A percentile compares a stretch with the other conserved stretches of the same genome.
Conservation (phyloP, 2,888 invertebrate species). For the Drosophila rubida region DNA sequence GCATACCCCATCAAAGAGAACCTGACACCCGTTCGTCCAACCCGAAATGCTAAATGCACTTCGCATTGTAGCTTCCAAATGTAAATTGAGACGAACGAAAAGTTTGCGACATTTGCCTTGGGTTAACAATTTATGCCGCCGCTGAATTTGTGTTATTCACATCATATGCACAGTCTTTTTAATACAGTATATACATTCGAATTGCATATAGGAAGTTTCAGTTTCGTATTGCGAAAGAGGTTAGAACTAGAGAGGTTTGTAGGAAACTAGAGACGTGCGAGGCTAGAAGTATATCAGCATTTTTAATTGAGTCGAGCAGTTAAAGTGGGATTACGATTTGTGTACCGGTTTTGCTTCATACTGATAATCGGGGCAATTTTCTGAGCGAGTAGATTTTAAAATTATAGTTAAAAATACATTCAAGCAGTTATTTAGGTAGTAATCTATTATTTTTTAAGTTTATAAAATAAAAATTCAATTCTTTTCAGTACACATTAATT, state of each 20-base stretch:
- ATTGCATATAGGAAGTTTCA: conserved; percentile 29
- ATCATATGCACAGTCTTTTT: conserved; percentile 24
- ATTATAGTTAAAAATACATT: not conserved
- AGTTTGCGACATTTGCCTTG: conserved; percentile 54
- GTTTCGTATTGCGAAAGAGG: conserved; percentile 12
- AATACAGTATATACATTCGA: conserved; percentile 3
- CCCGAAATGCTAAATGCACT: conserved; percentile 34
- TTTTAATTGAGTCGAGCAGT: conserved; percentile 2
- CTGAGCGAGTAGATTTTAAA: not conserved
- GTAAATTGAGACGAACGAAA: conserved; percentile 41
- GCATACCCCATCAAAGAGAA: conserved; percentile 29
- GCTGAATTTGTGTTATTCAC: conserved; percentile 27
- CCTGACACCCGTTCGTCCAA: conserved; percentile 38
- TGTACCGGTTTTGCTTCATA: not conserved
- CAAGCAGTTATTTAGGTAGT: no score
- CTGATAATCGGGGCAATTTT: not conserved
- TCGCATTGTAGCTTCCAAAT: conserved; percentile 23
- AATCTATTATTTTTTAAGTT: no score
- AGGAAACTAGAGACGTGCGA: conserved; percentile 14
- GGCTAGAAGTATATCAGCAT: conserved; percentile 1
- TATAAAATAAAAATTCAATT: no score
- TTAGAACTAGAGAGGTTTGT: not conserved
- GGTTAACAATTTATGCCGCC: conserved; percentile 36
- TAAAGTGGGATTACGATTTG: not conserved
- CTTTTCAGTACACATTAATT: no score